Evolutionary conservation across 2,113 vertebrate species (phyloP).

Genomic region (Ochotona princeps): DNA sequence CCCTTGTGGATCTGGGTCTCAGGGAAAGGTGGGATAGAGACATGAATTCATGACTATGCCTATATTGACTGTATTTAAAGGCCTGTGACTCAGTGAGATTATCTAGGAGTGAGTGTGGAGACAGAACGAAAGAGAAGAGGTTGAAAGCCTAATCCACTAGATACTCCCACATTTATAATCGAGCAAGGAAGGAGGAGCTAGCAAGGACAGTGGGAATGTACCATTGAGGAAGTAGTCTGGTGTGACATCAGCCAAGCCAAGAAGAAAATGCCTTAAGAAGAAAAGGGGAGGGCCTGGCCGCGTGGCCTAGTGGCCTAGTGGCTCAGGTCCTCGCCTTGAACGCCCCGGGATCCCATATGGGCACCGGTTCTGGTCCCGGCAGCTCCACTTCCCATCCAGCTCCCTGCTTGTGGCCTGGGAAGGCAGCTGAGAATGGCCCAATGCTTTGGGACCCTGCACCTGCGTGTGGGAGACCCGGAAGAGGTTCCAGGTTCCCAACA

Average conservation of each 20-base stretch:
- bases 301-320: no score
- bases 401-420: no score
- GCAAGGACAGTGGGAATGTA: not conserved
- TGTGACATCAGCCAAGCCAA: not conserved
- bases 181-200: not conserved
- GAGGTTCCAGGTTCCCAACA: no score
- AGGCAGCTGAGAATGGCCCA: no score
- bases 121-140: not conserved
- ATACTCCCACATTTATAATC: not conserved
- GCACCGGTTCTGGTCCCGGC: no score
- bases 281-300: no score
- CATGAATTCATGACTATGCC: not conserved
- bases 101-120: not conserved
- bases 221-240: not conserved
- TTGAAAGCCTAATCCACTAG: not conserved
- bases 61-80: not conserved
- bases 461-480: no score
- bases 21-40: not conserved
- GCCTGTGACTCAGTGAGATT: not conserved
- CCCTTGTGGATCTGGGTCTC: not conserved
- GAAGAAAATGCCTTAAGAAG: not conserved
- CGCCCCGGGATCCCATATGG: no score
- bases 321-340: no score
- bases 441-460: no score
- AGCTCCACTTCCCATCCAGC: no score